These are phyloP conservation scores for Thrips palmi DNA, from an alignment of 1,140 invertebrate species.

Conservation along the genomic window DNA sequence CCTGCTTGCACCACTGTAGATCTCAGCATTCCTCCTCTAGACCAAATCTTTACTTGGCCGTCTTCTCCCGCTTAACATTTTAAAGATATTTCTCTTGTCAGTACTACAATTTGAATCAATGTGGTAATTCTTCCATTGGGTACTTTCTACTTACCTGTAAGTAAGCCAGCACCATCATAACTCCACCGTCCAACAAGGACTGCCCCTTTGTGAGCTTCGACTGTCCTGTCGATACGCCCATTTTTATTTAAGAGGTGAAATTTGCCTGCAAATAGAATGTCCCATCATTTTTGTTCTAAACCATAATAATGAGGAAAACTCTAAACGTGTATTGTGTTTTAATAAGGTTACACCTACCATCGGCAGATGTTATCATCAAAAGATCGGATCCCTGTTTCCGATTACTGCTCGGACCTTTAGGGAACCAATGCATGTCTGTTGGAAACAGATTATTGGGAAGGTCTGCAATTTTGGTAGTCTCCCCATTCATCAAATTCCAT, in stretches of 20 bases:
- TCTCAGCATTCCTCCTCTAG: slow-evolving; percentile 81
- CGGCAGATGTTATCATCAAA: slow-evolving; percentile 72
- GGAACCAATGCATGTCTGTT: slow-evolving; percentile 72
- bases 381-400: slow-evolving; percentile 63
- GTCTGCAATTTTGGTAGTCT: slow-evolving; percentile 54
- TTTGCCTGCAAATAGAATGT: slow-evolving; percentile 35
- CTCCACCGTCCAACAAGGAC: slow-evolving; percentile 75
- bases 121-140: background rate
- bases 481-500: slow-evolving; percentile 68
- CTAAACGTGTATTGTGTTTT: background rate
- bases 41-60: slow-evolving; percentile 93
- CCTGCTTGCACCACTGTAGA: slow-evolving; percentile 70
- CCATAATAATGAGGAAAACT: background rate
- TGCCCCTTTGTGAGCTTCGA: slow-evolving; percentile 86
- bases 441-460: slow-evolving; percentile 71
- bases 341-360: slow-evolving; percentile 36
- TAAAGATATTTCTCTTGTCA: slow-evolving; percentile 7
- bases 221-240: slow-evolving; percentile 80
- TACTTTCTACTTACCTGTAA: slow-evolving; percentile 43
- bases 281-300: background rate
- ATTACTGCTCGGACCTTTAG: slow-evolving; percentile 31
- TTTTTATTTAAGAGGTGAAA: slow-evolving; percentile 74
- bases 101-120: background rate
- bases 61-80: slow-evolving; percentile 70
- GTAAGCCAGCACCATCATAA: slow-evolving; percentile 74